Evolutionary conservation across 1,140 invertebrate species (phyloP).

Genomic region (Bicyclus anynana): DNA sequence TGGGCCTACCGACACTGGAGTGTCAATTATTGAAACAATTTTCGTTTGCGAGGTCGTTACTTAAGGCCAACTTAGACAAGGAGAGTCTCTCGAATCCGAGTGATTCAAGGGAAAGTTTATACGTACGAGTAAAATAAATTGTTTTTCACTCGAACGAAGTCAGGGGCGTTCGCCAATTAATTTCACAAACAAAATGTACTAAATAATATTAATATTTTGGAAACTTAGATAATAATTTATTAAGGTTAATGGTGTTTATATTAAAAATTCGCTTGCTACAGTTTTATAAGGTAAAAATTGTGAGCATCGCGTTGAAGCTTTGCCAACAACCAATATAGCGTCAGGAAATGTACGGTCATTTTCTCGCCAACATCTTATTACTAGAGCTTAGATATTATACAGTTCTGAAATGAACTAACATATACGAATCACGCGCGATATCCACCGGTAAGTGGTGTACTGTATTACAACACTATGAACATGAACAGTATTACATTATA

Average conservation of each 20-base stretch:
- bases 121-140: too few relatives aligned
- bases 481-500: too few relatives aligned
- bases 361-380: conserved; percentile 27
- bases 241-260: background rate
- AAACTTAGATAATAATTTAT: conserved; percentile 1
- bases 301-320: conserved; percentile 25
- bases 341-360: conserved; percentile 28
- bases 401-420: background rate
- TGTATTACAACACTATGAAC: too few relatives aligned
- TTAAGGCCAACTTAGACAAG: background rate
- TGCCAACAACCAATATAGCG: conserved; percentile 28
- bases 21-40: background rate
- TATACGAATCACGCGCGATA: too few relatives aligned
- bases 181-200: too few relatives aligned
- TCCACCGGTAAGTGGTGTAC: too few relatives aligned
- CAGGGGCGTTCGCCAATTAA: too few relatives aligned
- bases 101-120: too few relatives aligned
- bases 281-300: conserved; percentile 31
- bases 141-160: too few relatives aligned
- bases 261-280: conserved; percentile 13
- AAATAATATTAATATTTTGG: background rate
- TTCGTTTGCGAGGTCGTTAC: background rate
- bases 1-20: too few relatives aligned
- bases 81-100: too few relatives aligned
- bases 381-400: background rate